These are phyloP conservation scores for Grallaria varia DNA, from an alignment of 2,113 vertebrate species.

Conservation along the genomic window DNA sequence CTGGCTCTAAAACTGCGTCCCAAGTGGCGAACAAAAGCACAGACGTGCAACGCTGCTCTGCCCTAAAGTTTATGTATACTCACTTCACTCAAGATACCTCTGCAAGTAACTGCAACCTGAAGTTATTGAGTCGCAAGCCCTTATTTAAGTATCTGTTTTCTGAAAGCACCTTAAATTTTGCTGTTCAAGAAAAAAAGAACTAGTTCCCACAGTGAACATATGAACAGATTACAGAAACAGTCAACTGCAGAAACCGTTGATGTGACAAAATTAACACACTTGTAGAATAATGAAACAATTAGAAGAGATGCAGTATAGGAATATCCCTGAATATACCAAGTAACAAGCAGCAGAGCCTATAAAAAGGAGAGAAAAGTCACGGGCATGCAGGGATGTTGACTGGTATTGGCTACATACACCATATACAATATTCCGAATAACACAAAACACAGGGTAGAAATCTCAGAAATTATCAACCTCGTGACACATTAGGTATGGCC, in stretches of 20 bases:
- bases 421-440: not conserved
- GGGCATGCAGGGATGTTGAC: not conserved
- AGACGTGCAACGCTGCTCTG: accelerated
- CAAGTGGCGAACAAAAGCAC: not conserved
- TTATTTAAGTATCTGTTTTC: not conserved
- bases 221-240: not conserved
- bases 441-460: not conserved
- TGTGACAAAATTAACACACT: not conserved
- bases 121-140: not conserved
- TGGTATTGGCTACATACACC: not conserved
- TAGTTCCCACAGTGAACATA: not conserved
- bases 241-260: not conserved
- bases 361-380: not conserved
- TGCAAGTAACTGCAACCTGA: not conserved
- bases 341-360: not conserved
- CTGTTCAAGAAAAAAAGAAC: not conserved
- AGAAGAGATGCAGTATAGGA: not conserved
- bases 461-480: not conserved
- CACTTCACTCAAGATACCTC: not conserved
- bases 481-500: not conserved
- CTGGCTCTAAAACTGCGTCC: not conserved
- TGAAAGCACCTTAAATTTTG: not conserved
- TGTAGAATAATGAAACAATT: not conserved
- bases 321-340: not conserved
- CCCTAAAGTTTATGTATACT: not conserved